These are phyloP conservation scores for Fulmarus glacialis DNA, from an alignment of 2,113 vertebrate genomes.

Conservation along the genomic window DNA sequence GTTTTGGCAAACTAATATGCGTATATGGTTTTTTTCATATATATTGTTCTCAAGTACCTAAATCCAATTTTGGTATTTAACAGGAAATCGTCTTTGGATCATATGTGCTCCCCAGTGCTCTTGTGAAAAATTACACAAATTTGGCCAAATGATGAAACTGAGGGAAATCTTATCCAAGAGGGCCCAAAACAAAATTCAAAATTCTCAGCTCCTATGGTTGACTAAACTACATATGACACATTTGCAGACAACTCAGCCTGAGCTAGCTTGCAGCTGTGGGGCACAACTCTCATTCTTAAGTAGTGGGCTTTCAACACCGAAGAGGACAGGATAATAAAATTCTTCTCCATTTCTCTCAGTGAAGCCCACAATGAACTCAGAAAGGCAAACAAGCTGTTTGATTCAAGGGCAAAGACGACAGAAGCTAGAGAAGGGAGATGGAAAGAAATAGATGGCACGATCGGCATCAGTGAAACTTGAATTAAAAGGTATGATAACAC, in stretches of 20 bases:
- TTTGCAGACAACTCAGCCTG: too few relatives aligned
- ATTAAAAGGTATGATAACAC: not conserved
- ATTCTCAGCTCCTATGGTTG: not conserved
- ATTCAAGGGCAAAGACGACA: not conserved
- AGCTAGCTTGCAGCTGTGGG: not conserved
- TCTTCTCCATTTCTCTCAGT: not conserved
- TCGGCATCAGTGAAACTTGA: fast-evolving
- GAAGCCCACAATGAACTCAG: not conserved
- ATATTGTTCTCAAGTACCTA: not conserved
- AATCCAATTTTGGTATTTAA: not conserved
- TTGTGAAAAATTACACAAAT: not conserved
- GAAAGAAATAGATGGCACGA: not conserved
- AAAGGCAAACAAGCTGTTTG: not conserved
- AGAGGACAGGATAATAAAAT: not conserved
- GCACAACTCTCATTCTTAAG: not conserved
- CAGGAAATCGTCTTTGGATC: not conserved
- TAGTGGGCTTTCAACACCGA: not conserved
- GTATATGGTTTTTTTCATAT: not conserved
- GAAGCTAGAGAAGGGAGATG: not conserved
- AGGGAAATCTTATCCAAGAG: not conserved
- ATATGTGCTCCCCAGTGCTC: not conserved
- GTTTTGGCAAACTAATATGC: not conserved
- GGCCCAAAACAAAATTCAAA: not conserved
- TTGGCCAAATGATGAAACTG: not conserved
- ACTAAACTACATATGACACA: not conserved